Conservation (phyloP, 2,113 vertebrate species). For the Reinhardtius hippoglossoides region DNA sequence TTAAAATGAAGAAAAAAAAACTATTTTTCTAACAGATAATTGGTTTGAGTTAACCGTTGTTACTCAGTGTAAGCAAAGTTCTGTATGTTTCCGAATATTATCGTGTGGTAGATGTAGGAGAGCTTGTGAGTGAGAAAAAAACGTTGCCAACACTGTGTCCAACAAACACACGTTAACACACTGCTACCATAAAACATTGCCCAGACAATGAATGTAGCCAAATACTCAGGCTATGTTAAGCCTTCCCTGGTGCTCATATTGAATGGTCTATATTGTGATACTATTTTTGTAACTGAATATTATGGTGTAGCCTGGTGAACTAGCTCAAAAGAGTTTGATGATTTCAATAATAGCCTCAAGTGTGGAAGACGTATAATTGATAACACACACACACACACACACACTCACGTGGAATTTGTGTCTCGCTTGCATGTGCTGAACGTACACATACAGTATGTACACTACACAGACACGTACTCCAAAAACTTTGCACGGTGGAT, state of each 20-base stretch:
- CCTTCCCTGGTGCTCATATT: conserved; percentile 81
- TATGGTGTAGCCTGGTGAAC: conserved; percentile 69
- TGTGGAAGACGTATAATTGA: conserved; percentile 61
- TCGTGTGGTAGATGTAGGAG: conserved; percentile 67
- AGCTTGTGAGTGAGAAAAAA: conserved; percentile 72
- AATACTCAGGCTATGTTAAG: conserved; percentile 78
- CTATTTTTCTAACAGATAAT: conserved; percentile 80
- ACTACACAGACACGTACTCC: conserved; percentile 44
- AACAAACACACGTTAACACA: conserved; percentile 59
- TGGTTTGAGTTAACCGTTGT: conserved; percentile 67
- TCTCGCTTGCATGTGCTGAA: conserved; percentile 75
- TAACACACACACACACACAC: conserved; percentile 63
- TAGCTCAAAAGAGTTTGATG: conserved; percentile 44
- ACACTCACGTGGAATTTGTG: conserved; percentile 41
- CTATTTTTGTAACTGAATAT: conserved; percentile 82
- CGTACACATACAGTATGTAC: conserved; percentile 60
- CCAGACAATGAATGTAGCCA: conserved; percentile 84
- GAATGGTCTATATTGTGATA: conserved; percentile 82
- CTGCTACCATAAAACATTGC: conserved; percentile 67
- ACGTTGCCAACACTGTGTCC: conserved; percentile 81
- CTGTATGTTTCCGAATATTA: conserved; percentile 61
- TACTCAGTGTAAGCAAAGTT: conserved; percentile 66
- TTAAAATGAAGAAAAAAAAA: conserved; percentile 44
- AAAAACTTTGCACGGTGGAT: conserved; percentile 65
- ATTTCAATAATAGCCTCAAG: conserved; percentile 71